A percentile compares a stretch with the other conserved stretches of the same genome.
Evolutionary conservation across 2,888 invertebrate genomes (phyloP).

Genomic region (Clivina fossor): DNA sequence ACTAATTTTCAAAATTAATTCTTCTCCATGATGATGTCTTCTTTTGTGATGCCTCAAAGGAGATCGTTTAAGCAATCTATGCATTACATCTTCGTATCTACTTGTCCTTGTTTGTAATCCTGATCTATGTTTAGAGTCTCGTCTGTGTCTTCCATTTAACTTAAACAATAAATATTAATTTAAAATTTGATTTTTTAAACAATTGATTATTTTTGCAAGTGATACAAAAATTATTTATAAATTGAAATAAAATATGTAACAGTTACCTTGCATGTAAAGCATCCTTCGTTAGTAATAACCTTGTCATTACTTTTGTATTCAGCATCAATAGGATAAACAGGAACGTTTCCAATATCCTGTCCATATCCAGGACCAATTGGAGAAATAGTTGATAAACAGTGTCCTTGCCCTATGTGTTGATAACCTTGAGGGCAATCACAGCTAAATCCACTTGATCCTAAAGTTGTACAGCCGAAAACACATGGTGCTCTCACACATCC

Average conservation of each 20-base stretch:
- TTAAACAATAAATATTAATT: constrained; percentile 37
- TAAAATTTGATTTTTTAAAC: too few species aligned
- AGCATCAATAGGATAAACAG: constrained; percentile 70
- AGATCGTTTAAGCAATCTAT: constrained; percentile 38
- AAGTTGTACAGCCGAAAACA: constrained; percentile 76
- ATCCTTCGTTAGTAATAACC: constrained; percentile 81
- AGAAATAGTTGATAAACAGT: constrained; percentile 52
- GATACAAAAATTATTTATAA: too few species aligned
- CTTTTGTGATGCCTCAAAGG: constrained; percentile 45
- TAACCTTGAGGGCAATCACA: constrained; percentile 86
- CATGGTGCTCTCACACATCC: constrained; percentile 76
- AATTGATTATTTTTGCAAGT: too few species aligned
- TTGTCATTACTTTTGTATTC: constrained; percentile 65
- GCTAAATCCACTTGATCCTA: constrained; percentile 63
- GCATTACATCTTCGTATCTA: constrained; percentile 38
- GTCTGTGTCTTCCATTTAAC: constrained; percentile 55
- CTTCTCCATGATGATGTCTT: constrained; percentile 57
- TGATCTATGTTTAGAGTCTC: constrained; percentile 48
- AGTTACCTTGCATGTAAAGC: constrained; percentile 81
- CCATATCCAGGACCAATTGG: constrained; percentile 52
- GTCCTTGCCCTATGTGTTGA: constrained; percentile 74
- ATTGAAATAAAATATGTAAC: too few species aligned
- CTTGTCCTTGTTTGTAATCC: constrained; percentile 38
- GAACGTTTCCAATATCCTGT: constrained; percentile 71
- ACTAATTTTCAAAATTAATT: constrained; percentile 57